phyloP scores from a whole-genome alignment of 2,113 vertebrate species.

The Pteronura brasiliensis region DNA sequence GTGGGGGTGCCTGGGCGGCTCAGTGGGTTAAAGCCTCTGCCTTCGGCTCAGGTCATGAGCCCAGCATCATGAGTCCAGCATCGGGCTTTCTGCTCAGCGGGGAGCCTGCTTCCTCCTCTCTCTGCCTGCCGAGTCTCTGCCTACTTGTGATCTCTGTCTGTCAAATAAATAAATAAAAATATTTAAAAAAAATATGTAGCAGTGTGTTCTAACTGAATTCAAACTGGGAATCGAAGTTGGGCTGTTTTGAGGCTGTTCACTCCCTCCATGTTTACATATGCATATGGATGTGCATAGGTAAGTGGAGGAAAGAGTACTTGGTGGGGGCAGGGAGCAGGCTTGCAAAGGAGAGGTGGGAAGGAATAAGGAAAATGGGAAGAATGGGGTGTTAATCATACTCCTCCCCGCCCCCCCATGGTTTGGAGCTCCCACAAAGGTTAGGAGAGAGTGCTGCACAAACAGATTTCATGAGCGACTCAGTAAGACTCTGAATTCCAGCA shows the following conservation, averaged over 20 bases:
- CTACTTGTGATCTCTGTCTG: too few relatives aligned
- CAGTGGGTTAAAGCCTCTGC: too few relatives aligned
- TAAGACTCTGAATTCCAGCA: not conserved
- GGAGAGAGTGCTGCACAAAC: not conserved
- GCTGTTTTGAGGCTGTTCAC: not conserved
- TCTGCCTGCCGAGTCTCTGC: too few relatives aligned
- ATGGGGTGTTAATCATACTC: rapidly evolving
- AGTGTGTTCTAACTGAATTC: not conserved
- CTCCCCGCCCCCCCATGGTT: not conserved
- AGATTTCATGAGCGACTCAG: not conserved
- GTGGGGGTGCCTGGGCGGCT: not conserved
- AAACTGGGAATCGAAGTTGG: not conserved
- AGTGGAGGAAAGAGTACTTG: not conserved
- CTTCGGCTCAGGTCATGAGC: too few relatives aligned
- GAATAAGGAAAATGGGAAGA: not conserved
- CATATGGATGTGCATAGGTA: not conserved
- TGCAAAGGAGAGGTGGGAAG: not conserved
- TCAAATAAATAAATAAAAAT: too few relatives aligned
- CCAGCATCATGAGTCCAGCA: too few relatives aligned
- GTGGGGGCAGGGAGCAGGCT: not conserved
- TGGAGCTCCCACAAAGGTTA: not conserved
- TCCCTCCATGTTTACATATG: not conserved
- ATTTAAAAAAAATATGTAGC: not conserved
- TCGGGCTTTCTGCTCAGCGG: too few relatives aligned
- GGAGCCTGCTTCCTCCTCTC: too few relatives aligned